Evolutionary conservation across 2,113 vertebrate species (phyloP).

Genomic region (Nipponia nippon): DNA sequence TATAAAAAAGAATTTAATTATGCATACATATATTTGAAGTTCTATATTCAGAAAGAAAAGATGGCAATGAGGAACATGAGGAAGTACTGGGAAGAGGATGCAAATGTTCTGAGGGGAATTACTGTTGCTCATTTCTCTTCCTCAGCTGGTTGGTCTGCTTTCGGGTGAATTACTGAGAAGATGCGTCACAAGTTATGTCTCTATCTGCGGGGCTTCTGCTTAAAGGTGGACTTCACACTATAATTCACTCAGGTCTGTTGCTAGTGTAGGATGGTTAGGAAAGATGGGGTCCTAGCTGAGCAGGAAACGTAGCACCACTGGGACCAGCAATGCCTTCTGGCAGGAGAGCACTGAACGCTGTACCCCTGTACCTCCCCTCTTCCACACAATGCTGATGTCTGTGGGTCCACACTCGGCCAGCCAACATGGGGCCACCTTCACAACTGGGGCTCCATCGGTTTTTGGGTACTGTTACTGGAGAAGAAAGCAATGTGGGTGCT

Average conservation of each 20-base stretch:
- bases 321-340: not conserved
- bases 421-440: too few relatives aligned
- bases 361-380: not conserved
- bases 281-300: not conserved
- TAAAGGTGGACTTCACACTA: not conserved
- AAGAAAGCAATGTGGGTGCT: not conserved
- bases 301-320: fast-evolving
- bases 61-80: not conserved
- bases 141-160: not conserved
- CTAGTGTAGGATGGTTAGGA: not conserved
- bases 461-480: not conserved
- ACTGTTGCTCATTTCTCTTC: not conserved
- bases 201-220: not conserved
- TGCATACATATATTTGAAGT: not conserved
- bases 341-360: fast-evolving
- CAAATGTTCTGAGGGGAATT: constrained; percentile 6
- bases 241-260: not conserved
- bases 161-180: not conserved
- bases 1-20: not conserved
- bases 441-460: fast-evolving
- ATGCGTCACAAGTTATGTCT: not conserved
- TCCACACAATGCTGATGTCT: not conserved
- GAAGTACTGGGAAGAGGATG: not conserved
- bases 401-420: not conserved
- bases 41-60: not conserved